Evolutionary conservation across 2,797 vertebrate species (phyloP).

Genomic region (Sebastes steindachneri): DNA sequence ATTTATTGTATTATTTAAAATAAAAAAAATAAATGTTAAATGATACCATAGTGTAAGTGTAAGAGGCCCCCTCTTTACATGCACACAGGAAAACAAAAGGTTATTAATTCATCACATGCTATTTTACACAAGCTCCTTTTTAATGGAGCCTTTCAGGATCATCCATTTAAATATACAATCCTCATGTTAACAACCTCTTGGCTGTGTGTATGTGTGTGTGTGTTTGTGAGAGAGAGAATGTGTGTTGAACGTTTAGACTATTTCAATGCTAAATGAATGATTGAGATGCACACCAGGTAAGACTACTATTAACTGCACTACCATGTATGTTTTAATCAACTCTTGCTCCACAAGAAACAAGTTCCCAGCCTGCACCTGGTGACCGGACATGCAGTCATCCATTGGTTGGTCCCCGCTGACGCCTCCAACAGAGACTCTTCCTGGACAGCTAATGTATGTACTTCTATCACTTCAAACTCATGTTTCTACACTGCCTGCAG

Average conservation of each 20-base stretch:
- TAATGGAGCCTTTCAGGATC: not conserved
- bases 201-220: conserved; percentile 11
- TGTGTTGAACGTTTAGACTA: not conserved
- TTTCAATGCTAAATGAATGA: not conserved
- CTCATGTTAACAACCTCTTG: conserved; percentile 9
- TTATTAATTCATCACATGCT: conserved; percentile 28
- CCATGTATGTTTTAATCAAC: not conserved
- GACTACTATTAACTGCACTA: not conserved
- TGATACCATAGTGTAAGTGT: conserved; percentile 85
- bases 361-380: not conserved
- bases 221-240: not conserved
- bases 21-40: conserved; percentile 86
- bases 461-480: not conserved
- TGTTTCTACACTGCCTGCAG: not conserved
- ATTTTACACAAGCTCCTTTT: conserved; percentile 7
- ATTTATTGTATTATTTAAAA: conserved; percentile 91
- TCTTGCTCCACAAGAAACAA: conserved; percentile 11
- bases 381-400: not conserved
- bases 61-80: conserved; percentile 81
- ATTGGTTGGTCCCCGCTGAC: not conserved
- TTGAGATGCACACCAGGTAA: conserved; percentile 3
- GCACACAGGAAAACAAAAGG: conserved; percentile 43
- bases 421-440: not conserved
- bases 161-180: not conserved
- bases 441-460: conserved; percentile 16